Evolutionary conservation across 2,113 vertebrate species (phyloP), one percentile per base, ranked within the genome.

Genomic region (Picathartes gymnocephalus): DNA sequence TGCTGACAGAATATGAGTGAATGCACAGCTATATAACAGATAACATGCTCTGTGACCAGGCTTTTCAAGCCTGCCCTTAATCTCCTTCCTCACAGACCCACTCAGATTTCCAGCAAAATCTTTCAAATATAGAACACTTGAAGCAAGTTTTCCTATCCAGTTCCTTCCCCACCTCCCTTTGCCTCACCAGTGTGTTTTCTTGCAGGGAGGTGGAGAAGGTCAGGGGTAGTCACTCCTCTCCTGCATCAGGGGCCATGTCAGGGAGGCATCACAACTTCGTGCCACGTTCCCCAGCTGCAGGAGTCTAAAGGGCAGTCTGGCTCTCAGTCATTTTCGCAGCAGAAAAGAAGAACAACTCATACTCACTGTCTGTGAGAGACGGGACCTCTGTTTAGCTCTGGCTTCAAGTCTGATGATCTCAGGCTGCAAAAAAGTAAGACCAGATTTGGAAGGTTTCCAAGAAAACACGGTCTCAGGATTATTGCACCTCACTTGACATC

Each of bases 281-380:
- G 31, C 19, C 61, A 37, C 0, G 0, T 65, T 96, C 35, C n/a
- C n/a, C 44, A 53, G n/a, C 33, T 19, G 54, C 0, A 0, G 17
- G 9, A 69, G 70, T 56, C 45, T 57, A 65, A 95, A 87, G 74
- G 66, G 66, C 79, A 80, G 57, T 22, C 78, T 82, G 79, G 20
- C 28, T 30, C 53, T 68, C 53, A 35, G 66, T 54, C 66, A 22
- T 25, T 53, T 17, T 40, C 4, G 9, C 45, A 39, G 15, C 37
- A 90, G 76, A 79, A 74, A 56, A 84, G 53, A 78, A 47, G 53
- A 71, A 68, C 47, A 70, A 53, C 44, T 84, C 0, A 1, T 40
- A 33, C 48, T 50, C 71, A 27, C 30, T 40, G 47, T 7, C 69
- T 74, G 60, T 61, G 57, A 48, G 62, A 89, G 48, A 40, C 9